Evolutionary conservation across 2,113 vertebrate species (phyloP).

Genomic region (Podarcis muralis): DNA sequence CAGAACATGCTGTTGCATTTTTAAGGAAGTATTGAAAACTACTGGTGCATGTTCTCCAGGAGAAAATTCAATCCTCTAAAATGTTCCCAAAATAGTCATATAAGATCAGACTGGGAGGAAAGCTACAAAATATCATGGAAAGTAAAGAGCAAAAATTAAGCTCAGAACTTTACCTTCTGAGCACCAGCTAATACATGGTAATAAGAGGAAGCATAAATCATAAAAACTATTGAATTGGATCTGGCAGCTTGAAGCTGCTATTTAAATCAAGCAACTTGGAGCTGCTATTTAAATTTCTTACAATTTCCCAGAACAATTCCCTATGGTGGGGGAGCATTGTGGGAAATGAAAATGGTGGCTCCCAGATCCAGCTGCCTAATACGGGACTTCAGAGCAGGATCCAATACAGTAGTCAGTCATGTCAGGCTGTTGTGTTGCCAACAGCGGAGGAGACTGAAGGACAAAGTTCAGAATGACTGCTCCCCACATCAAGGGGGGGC

Average conservation of each 20-base stretch:
- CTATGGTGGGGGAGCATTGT: too few relatives aligned
- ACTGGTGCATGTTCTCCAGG: slow-evolving; percentile 51
- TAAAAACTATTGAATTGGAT: slow-evolving; percentile 54
- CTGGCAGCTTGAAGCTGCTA: too few relatives aligned
- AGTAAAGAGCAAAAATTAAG: slow-evolving; percentile 63
- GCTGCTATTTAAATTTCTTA: too few relatives aligned
- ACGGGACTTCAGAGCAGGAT: too few relatives aligned
- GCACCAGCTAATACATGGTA: slow-evolving; percentile 75
- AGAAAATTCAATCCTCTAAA: slow-evolving; percentile 43
- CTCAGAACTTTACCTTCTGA: slow-evolving; percentile 75
- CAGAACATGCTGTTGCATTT: not conserved
- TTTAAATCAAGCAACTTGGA: too few relatives aligned
- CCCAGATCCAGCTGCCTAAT: too few relatives aligned
- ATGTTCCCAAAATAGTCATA: slow-evolving; percentile 33
- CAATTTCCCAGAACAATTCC: too few relatives aligned
- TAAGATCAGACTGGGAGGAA: slow-evolving; percentile 30
- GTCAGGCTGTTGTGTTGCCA: not conserved
- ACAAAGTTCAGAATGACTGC: not conserved
- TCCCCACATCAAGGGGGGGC: too few relatives aligned
- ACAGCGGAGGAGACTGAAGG: not conserved
- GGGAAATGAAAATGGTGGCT: too few relatives aligned
- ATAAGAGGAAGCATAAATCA: slow-evolving; percentile 77
- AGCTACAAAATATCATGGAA: slow-evolving; percentile 59
- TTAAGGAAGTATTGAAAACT: slow-evolving; percentile 44
- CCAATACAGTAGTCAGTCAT: not conserved